Evolutionary conservation across 2,888 invertebrate genomes (phyloP).

Genomic region (Lasioglossum pauxillum): DNA sequence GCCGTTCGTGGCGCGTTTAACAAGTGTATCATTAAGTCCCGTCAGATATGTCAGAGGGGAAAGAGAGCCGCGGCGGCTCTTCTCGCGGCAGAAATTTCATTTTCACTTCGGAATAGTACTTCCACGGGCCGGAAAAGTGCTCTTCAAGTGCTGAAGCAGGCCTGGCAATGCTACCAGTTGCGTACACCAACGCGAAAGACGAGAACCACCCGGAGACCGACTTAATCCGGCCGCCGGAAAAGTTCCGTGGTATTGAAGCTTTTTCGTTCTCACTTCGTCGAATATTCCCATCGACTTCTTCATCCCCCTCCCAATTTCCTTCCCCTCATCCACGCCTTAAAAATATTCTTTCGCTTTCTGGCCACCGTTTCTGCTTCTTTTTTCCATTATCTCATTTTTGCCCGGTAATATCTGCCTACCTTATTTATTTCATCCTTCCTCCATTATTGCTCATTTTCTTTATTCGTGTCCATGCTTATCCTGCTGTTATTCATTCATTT

Average conservation of each 20-base stretch:
- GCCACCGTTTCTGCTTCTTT: background rate
- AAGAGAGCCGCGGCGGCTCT: slow-evolving; percentile 34
- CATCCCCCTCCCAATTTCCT: background rate
- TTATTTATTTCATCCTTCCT: background rate
- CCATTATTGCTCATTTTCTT: background rate
- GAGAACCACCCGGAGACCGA: slow-evolving; percentile 27
- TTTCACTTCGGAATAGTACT: slow-evolving; percentile 56
- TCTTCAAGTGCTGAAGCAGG: slow-evolving; percentile 30
- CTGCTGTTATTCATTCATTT: background rate
- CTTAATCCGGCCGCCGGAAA: slow-evolving; percentile 56
- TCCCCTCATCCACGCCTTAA: background rate
- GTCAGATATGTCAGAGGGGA: slow-evolving; percentile 27
- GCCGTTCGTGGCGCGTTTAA: slow-evolving; percentile 38
- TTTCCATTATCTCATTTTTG: background rate
- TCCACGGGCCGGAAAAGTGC: slow-evolving; percentile 56
- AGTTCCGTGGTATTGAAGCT: slow-evolving; percentile 43
- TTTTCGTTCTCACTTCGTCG: slow-evolving; percentile 46
- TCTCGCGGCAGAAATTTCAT: slow-evolving; percentile 56
- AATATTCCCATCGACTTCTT: slow-evolving; percentile 28
- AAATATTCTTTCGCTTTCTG: slow-evolving; percentile 10
- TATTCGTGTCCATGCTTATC: background rate
- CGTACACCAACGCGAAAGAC: slow-evolving; percentile 42
- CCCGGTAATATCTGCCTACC: background rate
- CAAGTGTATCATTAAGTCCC: slow-evolving; percentile 41
- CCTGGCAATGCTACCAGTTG: slow-evolving; percentile 61